phyloP scores from a whole-genome alignment of 2,797 vertebrate species.

The Coccyzus lansbergi region DNA sequence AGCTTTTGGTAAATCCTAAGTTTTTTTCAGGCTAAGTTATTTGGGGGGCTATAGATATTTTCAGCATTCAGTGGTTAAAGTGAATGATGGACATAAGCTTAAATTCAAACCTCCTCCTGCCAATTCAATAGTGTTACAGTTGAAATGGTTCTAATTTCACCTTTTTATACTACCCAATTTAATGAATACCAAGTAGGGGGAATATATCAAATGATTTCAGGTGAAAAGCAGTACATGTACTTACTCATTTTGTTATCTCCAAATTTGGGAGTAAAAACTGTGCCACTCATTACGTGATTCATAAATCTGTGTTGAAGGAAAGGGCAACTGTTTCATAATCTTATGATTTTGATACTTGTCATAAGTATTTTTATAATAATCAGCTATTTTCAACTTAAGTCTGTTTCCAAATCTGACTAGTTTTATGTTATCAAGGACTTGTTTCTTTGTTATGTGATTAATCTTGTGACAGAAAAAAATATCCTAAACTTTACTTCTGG shows the following conservation, averaged over 20 bases:
- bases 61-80: not conserved
- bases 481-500: not conserved
- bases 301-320: not conserved
- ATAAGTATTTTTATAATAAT: not conserved
- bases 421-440: not conserved
- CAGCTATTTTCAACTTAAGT: not conserved
- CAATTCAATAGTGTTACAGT: not conserved
- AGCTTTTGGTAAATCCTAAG: not conserved
- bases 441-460: not conserved
- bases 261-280: conserved; percentile 18
- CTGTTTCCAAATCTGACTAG: conserved; percentile 16
- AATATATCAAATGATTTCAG: not conserved
- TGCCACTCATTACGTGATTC: not conserved
- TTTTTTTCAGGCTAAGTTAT: not conserved
- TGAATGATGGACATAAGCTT: not conserved
- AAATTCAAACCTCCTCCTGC: not conserved
- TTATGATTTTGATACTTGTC: not conserved
- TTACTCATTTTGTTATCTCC: conserved; percentile 7
- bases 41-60: not conserved
- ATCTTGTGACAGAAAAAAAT: not conserved
- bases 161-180: not conserved
- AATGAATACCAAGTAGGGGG: not conserved
- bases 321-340: conserved; percentile 6
- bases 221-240: not conserved
- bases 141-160: conserved; percentile 1